Percentiles rank a stretch among this genome's conserved stretches.
These are phyloP conservation scores for Dicyrtomina minuta DNA, from an alignment of 2,888 invertebrate species.

Conservation along the genomic window DNA sequence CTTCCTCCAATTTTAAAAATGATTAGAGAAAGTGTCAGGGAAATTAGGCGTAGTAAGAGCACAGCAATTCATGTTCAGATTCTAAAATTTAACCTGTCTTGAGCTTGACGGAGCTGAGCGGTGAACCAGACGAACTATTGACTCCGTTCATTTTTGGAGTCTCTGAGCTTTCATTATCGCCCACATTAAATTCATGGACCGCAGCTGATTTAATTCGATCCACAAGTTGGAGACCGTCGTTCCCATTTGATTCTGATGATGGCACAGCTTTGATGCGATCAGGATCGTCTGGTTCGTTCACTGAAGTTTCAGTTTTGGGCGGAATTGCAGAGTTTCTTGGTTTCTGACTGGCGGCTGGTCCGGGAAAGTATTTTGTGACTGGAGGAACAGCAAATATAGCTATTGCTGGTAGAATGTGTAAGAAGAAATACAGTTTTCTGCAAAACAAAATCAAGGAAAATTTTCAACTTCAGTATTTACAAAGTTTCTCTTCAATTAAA, in stretches of 20 bases:
- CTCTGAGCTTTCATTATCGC: slow-evolving; percentile 9
- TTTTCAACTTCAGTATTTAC: neutral
- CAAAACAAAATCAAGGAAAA: slow-evolving; percentile 43
- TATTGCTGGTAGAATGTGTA: slow-evolving; percentile 57
- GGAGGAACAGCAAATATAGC: slow-evolving; percentile 57
- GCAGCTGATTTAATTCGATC: neutral
- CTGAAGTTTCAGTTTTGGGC: neutral
- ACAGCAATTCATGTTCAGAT: neutral
- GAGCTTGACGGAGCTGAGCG: slow-evolving; percentile 23
- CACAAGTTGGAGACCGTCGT: neutral
- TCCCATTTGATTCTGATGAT: neutral
- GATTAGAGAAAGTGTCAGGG: too few relatives aligned
- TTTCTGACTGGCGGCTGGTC: too few relatives aligned
- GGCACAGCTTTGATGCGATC: neutral
- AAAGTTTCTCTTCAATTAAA: too few relatives aligned
- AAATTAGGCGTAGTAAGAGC: too few relatives aligned
- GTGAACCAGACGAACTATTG: neutral
- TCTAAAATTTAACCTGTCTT: slow-evolving; percentile 35
- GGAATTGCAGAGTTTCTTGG: neutral
- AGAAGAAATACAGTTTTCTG: slow-evolving; percentile 58
- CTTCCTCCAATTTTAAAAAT: too few relatives aligned
- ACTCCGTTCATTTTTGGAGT: neutral
- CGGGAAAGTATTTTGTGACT: neutral
- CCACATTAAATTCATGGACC: neutral
- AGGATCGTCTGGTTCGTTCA: neutral